These are phyloP conservation scores for Pheosia gnoma DNA, from an alignment of 2,888 invertebrate species.

Conservation along the genomic window DNA sequence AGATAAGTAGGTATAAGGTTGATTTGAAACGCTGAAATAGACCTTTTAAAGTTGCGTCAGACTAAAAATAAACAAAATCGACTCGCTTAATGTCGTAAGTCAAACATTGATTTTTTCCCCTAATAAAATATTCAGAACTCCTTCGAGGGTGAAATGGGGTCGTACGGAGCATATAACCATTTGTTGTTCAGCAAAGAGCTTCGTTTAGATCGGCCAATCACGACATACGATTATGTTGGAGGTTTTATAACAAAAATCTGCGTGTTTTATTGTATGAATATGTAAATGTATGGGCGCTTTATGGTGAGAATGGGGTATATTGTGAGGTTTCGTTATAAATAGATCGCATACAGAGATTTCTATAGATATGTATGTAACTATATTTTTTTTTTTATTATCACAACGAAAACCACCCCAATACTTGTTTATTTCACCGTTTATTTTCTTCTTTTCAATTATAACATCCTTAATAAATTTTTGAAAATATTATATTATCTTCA, in stretches of 20 bases:
- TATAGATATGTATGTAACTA: too few species aligned
- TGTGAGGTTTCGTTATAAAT: not conserved
- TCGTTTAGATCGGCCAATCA: slow-evolving; percentile 1
- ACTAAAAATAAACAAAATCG: slow-evolving; percentile 1
- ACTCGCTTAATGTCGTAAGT: slow-evolving; percentile 2
- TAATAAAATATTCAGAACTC: slow-evolving; percentile 8
- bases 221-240: not conserved
- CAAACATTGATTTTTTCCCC: slow-evolving; percentile 6
- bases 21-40: too few species aligned
- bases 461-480: too few species aligned
- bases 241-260: slow-evolving; percentile 1
- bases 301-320: not conserved
- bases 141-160: slow-evolving; percentile 5
- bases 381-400: too few species aligned
- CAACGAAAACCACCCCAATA: too few species aligned
- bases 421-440: too few species aligned
- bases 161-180: slow-evolving; percentile 6
- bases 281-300: slow-evolving; percentile 1
- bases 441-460: too few species aligned
- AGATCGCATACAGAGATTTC: too few species aligned
- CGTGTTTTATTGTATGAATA: not conserved
- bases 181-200: slow-evolving; percentile 1
- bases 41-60: not conserved
- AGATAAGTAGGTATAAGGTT: too few species aligned
- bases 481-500: too few species aligned